Conservation (phyloP, 1,140 invertebrate species). For the Lysiphlebus fabarum region DNA sequence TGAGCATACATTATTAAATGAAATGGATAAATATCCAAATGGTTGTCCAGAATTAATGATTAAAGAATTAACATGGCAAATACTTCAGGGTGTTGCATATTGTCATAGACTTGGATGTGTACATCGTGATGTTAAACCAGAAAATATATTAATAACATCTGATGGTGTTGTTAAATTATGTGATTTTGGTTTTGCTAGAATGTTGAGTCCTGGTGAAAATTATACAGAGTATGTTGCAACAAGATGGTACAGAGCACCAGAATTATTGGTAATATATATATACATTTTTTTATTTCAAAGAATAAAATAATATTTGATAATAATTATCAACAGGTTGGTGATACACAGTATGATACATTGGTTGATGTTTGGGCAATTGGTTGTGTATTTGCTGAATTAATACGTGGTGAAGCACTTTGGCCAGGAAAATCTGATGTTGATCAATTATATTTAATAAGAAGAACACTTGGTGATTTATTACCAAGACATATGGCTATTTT, state of each 20-base stretch:
- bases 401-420: conserved; percentile 94
- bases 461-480: conserved; percentile 86
- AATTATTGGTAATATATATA: conserved; percentile 68
- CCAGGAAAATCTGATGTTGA: conserved; percentile 98
- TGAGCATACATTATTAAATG: conserved; percentile 93
- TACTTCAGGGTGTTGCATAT: conserved; percentile 90
- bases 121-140: conserved; percentile 96
- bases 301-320: background rate
- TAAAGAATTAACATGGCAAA: conserved; percentile 93
- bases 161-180: conserved; percentile 95
- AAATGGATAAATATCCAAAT: conserved; percentile 83
- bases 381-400: conserved; percentile 93
- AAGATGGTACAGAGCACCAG: conserved; percentile 95
- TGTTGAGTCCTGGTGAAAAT: conserved; percentile 95
- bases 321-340: conserved; percentile 68
- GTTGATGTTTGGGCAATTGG: conserved; percentile 98
- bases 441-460: conserved; percentile 92
- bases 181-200: conserved; percentile 97
- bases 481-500: conserved; percentile 94
- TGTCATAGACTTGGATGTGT: conserved; percentile 96
- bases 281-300: background rate
- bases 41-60: conserved; percentile 84
- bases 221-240: conserved; percentile 99
- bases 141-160: conserved; percentile 95
- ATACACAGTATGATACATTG: conserved; percentile 93